Evolutionary conservation across 2,888 invertebrate genomes (phyloP).

Genomic region (Eupithecia abbreviata): DNA sequence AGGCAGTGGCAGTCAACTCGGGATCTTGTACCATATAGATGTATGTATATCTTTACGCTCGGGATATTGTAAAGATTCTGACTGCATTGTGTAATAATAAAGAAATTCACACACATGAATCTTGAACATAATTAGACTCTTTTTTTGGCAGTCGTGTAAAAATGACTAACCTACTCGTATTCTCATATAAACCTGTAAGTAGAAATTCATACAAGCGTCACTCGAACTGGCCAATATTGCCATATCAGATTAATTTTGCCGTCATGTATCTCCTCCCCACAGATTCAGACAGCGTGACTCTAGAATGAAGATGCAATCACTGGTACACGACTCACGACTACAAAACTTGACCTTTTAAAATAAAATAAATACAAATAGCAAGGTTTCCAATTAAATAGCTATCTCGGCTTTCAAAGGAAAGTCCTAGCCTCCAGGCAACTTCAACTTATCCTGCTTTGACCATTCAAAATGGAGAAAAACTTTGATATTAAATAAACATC

Average conservation of each 20-base stretch:
- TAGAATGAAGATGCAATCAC: constrained; percentile 77
- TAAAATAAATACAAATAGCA: constrained; percentile 26
- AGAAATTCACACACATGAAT: background rate
- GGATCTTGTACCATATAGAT: too few species aligned
- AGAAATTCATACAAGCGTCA: background rate
- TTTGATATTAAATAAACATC: constrained; percentile 43
- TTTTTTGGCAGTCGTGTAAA: background rate
- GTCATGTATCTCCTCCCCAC: constrained; percentile 33
- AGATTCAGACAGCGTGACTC: constrained; percentile 61
- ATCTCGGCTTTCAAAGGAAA: constrained; percentile 34
- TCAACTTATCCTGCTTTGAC: constrained; percentile 26
- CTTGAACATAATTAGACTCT: background rate
- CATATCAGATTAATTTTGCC: constrained; percentile 39
- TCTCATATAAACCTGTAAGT: background rate
- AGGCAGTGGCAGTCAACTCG: too few species aligned
- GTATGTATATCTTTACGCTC: background rate
- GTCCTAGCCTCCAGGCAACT: constrained; percentile 28
- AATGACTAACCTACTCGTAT: background rate
- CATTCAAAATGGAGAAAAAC: constrained; percentile 50
- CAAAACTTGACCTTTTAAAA: constrained; percentile 32
- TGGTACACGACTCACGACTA: constrained; percentile 54
- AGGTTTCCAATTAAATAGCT: constrained; percentile 22
- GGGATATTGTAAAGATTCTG: background rate
- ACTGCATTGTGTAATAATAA: background rate
- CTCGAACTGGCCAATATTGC: background rate